A percentile compares a stretch with the other conserved stretches of the same genome.
phyloP scores from a whole-genome alignment of 2,888 invertebrate species.

The Caenorhabditis imperialis region DNA sequence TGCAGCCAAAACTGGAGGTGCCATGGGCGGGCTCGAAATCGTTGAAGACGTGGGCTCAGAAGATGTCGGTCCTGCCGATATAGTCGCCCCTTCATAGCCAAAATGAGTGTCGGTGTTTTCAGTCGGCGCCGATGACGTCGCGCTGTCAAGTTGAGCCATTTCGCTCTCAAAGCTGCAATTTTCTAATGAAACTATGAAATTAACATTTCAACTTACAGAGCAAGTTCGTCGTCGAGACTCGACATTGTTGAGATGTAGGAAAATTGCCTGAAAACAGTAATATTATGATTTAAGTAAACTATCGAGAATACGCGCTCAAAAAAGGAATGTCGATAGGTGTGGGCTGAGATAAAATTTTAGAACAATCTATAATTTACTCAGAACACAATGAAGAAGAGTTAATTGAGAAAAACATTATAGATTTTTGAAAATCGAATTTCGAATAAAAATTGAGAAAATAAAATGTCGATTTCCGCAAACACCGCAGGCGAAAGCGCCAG shows the following conservation, averaged over 20 bases:
- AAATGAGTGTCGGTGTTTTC: slow-evolving; percentile 24
- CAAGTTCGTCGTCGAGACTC: slow-evolving; percentile 66
- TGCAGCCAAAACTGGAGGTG: slow-evolving; percentile 17
- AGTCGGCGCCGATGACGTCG: background rate
- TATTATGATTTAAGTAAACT: background rate
- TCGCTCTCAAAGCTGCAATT: slow-evolving; percentile 63
- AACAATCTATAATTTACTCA: background rate
- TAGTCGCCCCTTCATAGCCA: slow-evolving; percentile 41
- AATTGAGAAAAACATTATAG: background rate
- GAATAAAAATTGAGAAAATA: slow-evolving; percentile 6
- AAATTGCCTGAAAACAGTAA: slow-evolving; percentile 1
- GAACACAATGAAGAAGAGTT: too few relatives aligned
- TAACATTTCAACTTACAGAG: slow-evolving; percentile 60
- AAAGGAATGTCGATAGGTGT: background rate
- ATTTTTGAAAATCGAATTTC: background rate
- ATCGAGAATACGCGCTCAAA: background rate
- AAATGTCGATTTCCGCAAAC: slow-evolving; percentile 24
- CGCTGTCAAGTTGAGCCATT: slow-evolving; percentile 54
- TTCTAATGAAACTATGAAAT: slow-evolving; percentile 1
- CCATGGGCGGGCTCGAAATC: slow-evolving; percentile 1
- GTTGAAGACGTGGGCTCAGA: slow-evolving; percentile 11
- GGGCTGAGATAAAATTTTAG: background rate
- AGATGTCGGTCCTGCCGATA: slow-evolving; percentile 44
- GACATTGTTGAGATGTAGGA: slow-evolving; percentile 35
- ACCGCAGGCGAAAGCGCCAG: background rate